Base-by-base conservation (phyloP, 2,113 vertebrate genomes). In the Halcyon senegalensis region DNA sequence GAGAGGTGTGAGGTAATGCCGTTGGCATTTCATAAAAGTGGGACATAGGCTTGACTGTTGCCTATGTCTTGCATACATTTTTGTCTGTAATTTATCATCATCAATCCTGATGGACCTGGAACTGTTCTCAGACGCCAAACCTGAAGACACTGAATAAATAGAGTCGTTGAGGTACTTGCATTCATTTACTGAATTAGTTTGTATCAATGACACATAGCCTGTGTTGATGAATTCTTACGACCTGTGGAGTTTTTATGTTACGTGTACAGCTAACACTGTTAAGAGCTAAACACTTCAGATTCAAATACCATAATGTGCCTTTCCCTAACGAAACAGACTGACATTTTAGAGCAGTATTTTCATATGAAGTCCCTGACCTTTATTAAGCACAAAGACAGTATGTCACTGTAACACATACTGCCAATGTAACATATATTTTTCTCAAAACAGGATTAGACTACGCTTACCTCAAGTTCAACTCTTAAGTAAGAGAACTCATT, bases 261-360 rank as follows among this genome's bases (percentile, higher is more conserved):
- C 59, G 39, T 8, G 13, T 39, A 67, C 11, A 46, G 44, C 12
- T 82, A 41, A 63, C 27, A 46, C 18, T 51, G 7, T 70, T 68
- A 86, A 81, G 64, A 90, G 58, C 7, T 13, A 87, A 88, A 31
- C 63, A 56, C 41, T 93, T 96, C 31, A 64, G 33, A 39, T 82
- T 89, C 35, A 78, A 79, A 72, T 44, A 79, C 30, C 24, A 62
- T 62, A 68, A 84, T 18, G 5, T 51, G 70, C n/a, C 31, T 93
- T 90, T 80, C 62, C 41, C 48, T 89, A 94, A 81, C 53, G 68
- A 85, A 90, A 90, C 11, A 27, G 55, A 83, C 16, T 55, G 76
- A 91, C 64, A 77, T 80, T 94, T 93, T 50, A 63, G 44, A 92
- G 75, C 50, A 88, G 16, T 70, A 86, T 77, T 88, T 90, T 90